A percentile compares a stretch with the other conserved stretches of the same genome.
Evolutionary conservation across 2,113 vertebrate genomes (phyloP).

Genomic region (Clinocottus analis): DNA sequence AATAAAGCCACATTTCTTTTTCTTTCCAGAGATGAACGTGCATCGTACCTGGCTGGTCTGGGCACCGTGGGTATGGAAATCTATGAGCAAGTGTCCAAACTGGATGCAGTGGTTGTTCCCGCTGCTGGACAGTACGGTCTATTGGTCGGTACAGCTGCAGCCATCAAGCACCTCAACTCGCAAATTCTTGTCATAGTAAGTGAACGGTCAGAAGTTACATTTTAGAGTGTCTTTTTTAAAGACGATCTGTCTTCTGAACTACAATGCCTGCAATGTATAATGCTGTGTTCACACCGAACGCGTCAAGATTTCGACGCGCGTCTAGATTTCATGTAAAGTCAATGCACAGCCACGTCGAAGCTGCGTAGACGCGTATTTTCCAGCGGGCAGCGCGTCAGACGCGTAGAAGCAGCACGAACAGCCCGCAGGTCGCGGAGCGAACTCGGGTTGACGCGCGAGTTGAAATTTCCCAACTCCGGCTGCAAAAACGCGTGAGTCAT

Average conservation of each 20-base stretch:
- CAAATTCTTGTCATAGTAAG: conserved; percentile 89
- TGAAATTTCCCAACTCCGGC: no score
- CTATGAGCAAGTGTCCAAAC: conserved; percentile 88
- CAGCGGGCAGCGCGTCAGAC: no score
- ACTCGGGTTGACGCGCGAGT: no score
- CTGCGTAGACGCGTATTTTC: no score
- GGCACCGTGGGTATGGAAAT: conserved; percentile 92
- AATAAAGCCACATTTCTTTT: not conserved
- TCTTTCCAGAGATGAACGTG: conserved; percentile 84
- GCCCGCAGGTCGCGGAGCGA: no score
- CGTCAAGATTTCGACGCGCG: no score
- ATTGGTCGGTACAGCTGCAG: conserved; percentile 87
- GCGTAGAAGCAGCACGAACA: no score
- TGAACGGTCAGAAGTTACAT: not conserved
- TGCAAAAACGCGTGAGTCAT: no score
- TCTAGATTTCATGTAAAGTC: no score
- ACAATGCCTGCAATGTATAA: not conserved
- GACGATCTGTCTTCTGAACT: not conserved
- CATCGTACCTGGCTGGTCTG: conserved; percentile 88
- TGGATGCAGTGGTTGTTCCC: conserved; percentile 90
- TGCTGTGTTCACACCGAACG: no score
- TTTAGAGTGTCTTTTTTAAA: no score
- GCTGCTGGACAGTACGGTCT: conserved; percentile 88
- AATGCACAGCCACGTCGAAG: no score
- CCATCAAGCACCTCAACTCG: conserved; percentile 91